These are phyloP conservation scores for Paratrypauchen microcephalus DNA, from an alignment of 2,797 vertebrate species.

Conservation along the genomic window DNA sequence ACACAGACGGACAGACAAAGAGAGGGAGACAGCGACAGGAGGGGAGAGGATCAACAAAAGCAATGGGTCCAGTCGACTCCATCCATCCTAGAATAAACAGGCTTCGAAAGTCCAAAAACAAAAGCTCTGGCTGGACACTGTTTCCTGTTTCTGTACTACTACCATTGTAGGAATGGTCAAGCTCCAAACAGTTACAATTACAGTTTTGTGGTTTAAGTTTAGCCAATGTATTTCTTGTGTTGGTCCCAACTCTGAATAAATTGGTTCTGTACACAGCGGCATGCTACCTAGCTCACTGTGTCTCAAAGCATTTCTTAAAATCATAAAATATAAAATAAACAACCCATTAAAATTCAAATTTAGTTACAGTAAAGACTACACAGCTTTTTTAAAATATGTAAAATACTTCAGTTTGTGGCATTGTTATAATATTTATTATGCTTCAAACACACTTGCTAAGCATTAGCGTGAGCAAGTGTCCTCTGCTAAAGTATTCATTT, in stretches of 20 bases:
- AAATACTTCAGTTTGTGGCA: too few species aligned
- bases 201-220: not conserved
- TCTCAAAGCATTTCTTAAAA: too few species aligned
- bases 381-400: too few species aligned
- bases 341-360: too few species aligned
- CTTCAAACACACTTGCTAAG: too few species aligned
- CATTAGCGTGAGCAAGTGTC: too few species aligned
- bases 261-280: too few species aligned
- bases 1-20: not conserved
- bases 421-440: too few species aligned
- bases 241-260: not conserved
- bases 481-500: too few species aligned
- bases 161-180: not conserved
- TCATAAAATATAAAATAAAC: too few species aligned
- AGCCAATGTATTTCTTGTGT: not conserved
- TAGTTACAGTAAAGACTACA: too few species aligned
- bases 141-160: slow-evolving; percentile 20
- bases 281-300: too few species aligned
- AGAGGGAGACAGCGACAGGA: slow-evolving; percentile 4
- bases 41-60: slow-evolving; percentile 10
- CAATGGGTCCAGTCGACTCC: slow-evolving; percentile 29
- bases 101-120: slow-evolving; percentile 22
- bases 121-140: not conserved
- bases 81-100: slow-evolving; percentile 39
- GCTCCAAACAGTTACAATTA: not conserved